phyloP scores from a whole-genome alignment of 1,140 invertebrate genomes.

The Drosophila saltans region DNA sequence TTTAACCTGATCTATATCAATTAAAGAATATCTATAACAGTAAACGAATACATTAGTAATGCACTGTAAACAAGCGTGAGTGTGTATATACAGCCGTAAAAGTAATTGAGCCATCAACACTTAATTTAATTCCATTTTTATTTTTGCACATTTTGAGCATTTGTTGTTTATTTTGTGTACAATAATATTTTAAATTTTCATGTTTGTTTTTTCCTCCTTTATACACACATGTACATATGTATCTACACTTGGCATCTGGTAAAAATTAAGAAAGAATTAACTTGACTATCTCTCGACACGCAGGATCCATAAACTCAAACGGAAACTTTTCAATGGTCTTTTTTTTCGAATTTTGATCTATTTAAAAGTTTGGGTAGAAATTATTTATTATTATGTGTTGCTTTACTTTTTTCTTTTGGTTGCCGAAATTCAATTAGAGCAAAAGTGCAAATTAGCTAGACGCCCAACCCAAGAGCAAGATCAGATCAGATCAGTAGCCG shows the following conservation, averaged over 20 bases:
- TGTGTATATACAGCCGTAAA: conserved; percentile 5
- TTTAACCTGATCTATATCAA: not conserved
- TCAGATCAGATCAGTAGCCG: conserved; percentile 41
- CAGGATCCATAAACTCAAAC: conserved; percentile 47
- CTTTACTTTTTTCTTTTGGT: not conserved
- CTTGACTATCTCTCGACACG: conserved; percentile 14
- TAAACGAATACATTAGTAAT: not conserved
- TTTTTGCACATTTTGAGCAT: conserved; percentile 56
- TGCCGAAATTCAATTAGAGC: conserved; percentile 71
- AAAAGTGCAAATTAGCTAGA: conserved; percentile 58
- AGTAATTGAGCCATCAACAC: conserved; percentile 75
- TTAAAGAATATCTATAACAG: not conserved
- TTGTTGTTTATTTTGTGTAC: conserved; percentile 71
- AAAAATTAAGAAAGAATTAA: conserved; percentile 49
- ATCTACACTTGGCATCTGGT: conserved; percentile 47
- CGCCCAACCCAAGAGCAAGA: conserved; percentile 25
- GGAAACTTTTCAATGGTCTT: conserved; percentile 40
- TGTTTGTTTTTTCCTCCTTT: conserved; percentile 28
- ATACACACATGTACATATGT: not conserved
- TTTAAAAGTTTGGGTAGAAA: conserved; percentile 13
- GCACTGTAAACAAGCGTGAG: not conserved
- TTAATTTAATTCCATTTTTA: conserved; percentile 75
- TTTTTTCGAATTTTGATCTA: not conserved
- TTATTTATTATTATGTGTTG: conserved; percentile 7
- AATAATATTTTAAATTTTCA: conserved; percentile 46